Base-by-base conservation (phyloP, 2,797 vertebrate genomes). In the Crax fasciolata region DNA sequence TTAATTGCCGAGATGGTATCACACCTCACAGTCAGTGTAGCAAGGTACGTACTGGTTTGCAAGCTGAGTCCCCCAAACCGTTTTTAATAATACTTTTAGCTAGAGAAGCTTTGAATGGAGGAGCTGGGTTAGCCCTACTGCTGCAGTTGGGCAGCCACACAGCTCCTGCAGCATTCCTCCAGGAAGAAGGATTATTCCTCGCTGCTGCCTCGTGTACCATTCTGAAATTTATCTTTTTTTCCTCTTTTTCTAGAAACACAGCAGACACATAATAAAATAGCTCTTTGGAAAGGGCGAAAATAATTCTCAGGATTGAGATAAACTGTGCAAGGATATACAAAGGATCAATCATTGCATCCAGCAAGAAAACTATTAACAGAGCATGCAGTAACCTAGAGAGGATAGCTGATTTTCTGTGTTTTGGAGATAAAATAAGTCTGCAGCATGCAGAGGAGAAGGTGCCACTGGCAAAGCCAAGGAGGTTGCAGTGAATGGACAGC, bases 1-100 rank as follows among this genome's bases (percentile, higher is more conserved):
- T 96, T 92, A 92, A 95, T 94, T 91, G 91, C 87, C 32, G 48
- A 92, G 92, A 96, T 92, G 66, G 39, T 91, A 95, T 86, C 85
- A 0, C 87, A 84, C 67, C 61, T 91, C 93, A 71, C 80, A 84
- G 72, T 59, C 93, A 76, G 84, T 0, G 0, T 2, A 4, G 32
- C 14, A 11, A 21, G 38, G 58, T 55, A 84, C 2, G 0, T 35
- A 43, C 2, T 70, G 83, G 76, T 46, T 76, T 61, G 57, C 83
- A 73, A 94, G 87, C 73, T 91, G 67, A 86, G 80, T 32, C 43
- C 49, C 70, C 68, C 17, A 79, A 86, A 90, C 55, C 18, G 55
- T 73, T 85, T 82, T 48, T 5, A 92, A 86, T 52, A 54, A 76
- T 91, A 90, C 32, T 70, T 89, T 28, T 73, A 74, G 63, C n/a